Conservation (phyloP, 2,888 invertebrate species). For the Agrochola lota region DNA sequence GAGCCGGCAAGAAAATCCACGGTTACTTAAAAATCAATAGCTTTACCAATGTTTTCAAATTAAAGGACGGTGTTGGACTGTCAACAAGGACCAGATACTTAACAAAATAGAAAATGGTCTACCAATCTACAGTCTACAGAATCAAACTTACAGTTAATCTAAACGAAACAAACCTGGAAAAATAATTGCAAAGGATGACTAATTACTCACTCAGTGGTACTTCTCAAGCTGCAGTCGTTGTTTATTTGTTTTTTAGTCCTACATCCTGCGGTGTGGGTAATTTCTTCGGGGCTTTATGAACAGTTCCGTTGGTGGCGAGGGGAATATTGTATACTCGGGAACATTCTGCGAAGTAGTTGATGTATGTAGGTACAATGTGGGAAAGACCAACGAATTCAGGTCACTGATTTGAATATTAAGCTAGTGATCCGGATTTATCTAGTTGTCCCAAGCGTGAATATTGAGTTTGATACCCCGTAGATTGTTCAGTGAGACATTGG, state of each 20-base stretch:
- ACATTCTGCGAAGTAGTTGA: background rate
- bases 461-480: too few species aligned
- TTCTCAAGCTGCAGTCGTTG: background rate
- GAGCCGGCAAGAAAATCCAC: too few species aligned
- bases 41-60: too few species aligned
- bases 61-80: too few species aligned
- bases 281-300: slow-evolving; percentile 24
- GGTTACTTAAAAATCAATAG: too few species aligned
- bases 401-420: background rate
- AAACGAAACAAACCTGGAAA: background rate
- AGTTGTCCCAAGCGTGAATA: too few species aligned
- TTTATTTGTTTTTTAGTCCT: slow-evolving; percentile 13
- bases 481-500: too few species aligned
- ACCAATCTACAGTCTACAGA: too few species aligned
- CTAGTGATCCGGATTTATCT: too few species aligned
- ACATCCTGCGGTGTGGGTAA: slow-evolving; percentile 18
- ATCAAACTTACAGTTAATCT: background rate
- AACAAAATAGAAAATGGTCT: too few species aligned
- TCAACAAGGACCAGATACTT: too few species aligned
- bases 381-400: slow-evolving; percentile 17
- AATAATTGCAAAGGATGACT: slow-evolving; percentile 11
- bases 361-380: background rate
- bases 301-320: background rate
- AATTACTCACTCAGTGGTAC: slow-evolving; percentile 1
- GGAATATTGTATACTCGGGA: background rate